A percentile compares a stretch with the other conserved stretches of the same genome.
Conservation (phyloP, 2,888 invertebrate genomes). For the Phyto melanocephala region DNA sequence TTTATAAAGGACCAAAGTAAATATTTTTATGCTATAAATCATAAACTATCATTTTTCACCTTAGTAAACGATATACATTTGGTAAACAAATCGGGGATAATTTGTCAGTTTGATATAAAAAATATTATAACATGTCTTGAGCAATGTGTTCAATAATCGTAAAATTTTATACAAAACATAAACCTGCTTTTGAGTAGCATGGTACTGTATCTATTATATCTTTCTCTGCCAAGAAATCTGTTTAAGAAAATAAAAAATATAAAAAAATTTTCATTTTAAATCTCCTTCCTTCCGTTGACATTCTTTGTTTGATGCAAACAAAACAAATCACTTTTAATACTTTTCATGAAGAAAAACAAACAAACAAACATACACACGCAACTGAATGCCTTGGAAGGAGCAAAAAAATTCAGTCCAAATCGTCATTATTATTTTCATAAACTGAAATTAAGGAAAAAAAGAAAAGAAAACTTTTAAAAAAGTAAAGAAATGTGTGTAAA, state of each 20-base stretch:
- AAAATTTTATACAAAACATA: too few relatives aligned
- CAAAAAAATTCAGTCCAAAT: neutral
- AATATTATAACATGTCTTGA: too few relatives aligned
- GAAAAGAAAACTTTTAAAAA: neutral
- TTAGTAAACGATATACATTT: too few relatives aligned
- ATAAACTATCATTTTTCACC: too few relatives aligned
- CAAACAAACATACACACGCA: neutral
- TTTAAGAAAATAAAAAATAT: neutral
- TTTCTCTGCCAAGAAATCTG: conserved; percentile 35
- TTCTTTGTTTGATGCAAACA: conserved; percentile 41
- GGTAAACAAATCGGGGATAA: too few relatives aligned
- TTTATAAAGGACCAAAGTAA: too few relatives aligned
- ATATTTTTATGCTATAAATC: too few relatives aligned
- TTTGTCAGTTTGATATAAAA: too few relatives aligned
- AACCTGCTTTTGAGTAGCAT: too few relatives aligned
- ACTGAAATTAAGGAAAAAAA: neutral
- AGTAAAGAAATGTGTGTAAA: neutral
- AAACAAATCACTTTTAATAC: conserved; percentile 58
- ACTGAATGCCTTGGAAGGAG: neutral
- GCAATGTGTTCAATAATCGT: too few relatives aligned
- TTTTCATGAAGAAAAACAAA: neutral
- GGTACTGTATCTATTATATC: neutral
- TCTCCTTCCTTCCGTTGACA: conserved; percentile 29
- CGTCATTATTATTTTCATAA: neutral
- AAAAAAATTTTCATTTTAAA: conserved; percentile 14